A percentile compares a stretch with the other conserved stretches of the same genome.
These are phyloP conservation scores for Myotis myotis DNA, from an alignment of 2,797 vertebrate genomes.

Conservation along the genomic window DNA sequence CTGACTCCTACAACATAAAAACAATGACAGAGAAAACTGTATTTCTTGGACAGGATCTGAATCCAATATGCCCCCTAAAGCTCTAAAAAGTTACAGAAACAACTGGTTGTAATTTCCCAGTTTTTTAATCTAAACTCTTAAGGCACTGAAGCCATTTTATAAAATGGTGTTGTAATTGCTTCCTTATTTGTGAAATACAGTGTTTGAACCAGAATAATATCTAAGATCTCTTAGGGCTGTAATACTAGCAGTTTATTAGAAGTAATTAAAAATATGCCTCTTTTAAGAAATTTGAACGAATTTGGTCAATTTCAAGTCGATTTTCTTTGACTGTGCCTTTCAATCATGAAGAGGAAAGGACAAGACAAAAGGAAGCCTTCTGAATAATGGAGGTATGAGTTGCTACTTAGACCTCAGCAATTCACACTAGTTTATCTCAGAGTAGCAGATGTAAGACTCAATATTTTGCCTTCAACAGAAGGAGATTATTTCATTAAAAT, in stretches of 20 bases:
- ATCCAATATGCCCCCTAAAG: neutral
- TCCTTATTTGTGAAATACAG: neutral
- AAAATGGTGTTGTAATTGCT: neutral
- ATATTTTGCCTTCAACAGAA: neutral
- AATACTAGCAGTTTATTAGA: neutral
- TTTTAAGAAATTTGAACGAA: neutral
- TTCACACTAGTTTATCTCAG: neutral
- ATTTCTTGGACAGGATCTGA: neutral
- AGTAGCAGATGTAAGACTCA: neutral
- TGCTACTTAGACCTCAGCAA: neutral
- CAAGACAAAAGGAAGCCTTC: accelerated
- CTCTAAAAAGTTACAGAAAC: neutral
- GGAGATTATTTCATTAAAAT: neutral
- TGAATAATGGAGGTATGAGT: neutral
- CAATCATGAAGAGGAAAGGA: neutral
- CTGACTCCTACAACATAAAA: neutral
- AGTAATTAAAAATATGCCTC: neutral
- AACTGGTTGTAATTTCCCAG: neutral
- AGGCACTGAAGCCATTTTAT: neutral
- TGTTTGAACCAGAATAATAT: neutral
- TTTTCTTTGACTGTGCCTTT: neutral
- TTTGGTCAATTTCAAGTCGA: neutral
- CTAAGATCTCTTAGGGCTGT: neutral
- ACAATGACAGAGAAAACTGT: neutral
- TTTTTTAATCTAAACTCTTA: neutral